These are phyloP conservation scores for Drosophila triauraria DNA, from an alignment of 1,140 invertebrate species.

Conservation along the genomic window DNA sequence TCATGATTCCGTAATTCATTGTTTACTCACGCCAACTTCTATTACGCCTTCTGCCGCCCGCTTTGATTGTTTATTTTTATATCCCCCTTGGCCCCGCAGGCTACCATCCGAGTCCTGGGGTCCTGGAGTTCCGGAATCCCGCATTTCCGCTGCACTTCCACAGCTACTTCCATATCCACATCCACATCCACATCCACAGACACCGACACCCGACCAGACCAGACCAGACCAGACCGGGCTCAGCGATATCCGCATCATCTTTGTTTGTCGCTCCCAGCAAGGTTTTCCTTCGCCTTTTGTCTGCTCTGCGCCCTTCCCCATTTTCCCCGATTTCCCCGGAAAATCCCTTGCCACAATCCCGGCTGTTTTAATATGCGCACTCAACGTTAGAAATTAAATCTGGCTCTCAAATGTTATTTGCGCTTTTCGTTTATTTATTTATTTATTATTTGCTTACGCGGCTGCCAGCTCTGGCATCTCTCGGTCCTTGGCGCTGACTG, in stretches of 20 bases:
- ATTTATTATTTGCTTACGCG: conserved; percentile 82
- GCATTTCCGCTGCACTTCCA: conserved; percentile 76
- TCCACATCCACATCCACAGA: conserved; percentile 16
- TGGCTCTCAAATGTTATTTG: conserved; percentile 83
- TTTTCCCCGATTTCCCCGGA: background rate
- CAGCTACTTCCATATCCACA: conserved; percentile 7
- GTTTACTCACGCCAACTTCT: conserved; percentile 82
- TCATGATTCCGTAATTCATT: conserved; percentile 84
- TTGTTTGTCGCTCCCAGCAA: conserved; percentile 70
- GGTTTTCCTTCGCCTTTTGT: conserved; percentile 35
- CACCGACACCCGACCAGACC: conserved; percentile 24
- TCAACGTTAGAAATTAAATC: conserved; percentile 84
- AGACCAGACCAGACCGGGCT: conserved; percentile 32
- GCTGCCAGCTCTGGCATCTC: conserved; percentile 28
- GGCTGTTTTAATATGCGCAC: conserved; percentile 81
- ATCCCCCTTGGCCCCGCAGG: conserved; percentile 11
- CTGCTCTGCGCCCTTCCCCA: conserved; percentile 23
- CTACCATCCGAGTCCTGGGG: background rate
- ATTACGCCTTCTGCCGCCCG: conserved; percentile 63
- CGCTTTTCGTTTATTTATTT: conserved; percentile 83
- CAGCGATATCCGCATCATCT: conserved; percentile 80
- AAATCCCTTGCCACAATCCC: conserved; percentile 35
- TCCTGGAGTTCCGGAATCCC: conserved; percentile 42
- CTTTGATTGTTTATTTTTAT: conserved; percentile 74
- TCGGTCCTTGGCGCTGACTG: conserved; percentile 7